phyloP scores from a whole-genome alignment of 2,113 vertebrate species.

The Diadophis punctatus region DNA sequence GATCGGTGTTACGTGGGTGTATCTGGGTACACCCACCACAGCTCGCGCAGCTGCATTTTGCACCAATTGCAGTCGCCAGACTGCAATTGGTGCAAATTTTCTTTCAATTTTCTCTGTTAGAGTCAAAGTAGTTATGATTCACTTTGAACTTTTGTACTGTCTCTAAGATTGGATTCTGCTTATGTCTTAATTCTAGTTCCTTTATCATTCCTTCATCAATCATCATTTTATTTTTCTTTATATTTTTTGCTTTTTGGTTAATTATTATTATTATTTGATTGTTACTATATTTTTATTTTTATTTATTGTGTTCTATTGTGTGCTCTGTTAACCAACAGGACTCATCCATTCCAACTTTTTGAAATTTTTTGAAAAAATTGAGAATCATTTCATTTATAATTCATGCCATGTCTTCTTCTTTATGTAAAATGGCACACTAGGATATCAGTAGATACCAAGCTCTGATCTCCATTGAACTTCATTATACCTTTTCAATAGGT shows the following conservation, averaged over 20 bases:
- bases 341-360: background rate
- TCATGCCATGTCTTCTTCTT: background rate
- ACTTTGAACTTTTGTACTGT: background rate
- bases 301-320: background rate
- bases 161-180: background rate
- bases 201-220: background rate
- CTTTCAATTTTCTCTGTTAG: background rate
- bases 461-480: conserved; percentile 58
- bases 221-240: background rate
- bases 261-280: background rate
- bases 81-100: too few relatives aligned
- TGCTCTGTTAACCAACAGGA: background rate
- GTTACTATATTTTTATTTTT: background rate
- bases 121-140: background rate
- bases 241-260: background rate
- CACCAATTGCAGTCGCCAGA: too few relatives aligned
- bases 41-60: too few relatives aligned
- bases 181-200: background rate
- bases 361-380: background rate
- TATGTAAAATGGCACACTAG: conserved; percentile 38
- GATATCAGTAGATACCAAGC: conserved; percentile 38
- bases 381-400: background rate
- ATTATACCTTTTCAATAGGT: conserved; percentile 50
- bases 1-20: too few relatives aligned
- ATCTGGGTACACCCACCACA: too few relatives aligned